Conservation (phyloP, 92 coral and sea anemone genomes). For the Porites evermanni region DNA sequence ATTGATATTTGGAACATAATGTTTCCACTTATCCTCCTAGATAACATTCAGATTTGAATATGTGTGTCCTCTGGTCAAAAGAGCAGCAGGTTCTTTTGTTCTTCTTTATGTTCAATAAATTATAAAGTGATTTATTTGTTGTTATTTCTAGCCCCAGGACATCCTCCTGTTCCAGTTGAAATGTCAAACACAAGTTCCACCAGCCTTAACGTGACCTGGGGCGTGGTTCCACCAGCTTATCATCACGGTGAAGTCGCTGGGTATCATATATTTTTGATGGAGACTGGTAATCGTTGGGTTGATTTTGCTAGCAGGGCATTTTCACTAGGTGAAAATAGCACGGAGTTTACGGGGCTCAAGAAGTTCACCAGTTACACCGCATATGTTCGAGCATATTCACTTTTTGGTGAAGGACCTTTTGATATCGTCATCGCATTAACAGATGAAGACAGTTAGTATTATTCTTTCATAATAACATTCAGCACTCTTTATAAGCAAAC, state of each 20-base stretch:
- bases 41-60: too few species aligned
- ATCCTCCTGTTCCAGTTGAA: conserved; percentile 61
- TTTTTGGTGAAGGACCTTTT: conserved; percentile 61
- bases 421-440: conserved; percentile 33
- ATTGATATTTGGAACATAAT: too few species aligned
- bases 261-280: conserved; percentile 51
- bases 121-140: neutral
- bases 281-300: neutral
- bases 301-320: neutral
- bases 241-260: conserved; percentile 74
- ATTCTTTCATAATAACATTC: neutral
- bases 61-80: neutral
- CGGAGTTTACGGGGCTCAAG: conserved; percentile 42
- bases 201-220: conserved; percentile 78
- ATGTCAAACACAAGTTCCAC: conserved; percentile 78
- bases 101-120: neutral
- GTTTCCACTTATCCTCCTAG: too few species aligned
- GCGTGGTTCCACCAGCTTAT: conserved; percentile 66
- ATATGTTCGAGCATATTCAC: conserved; percentile 59
- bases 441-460: conserved; percentile 59
- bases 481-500: too few species aligned
- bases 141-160: conserved; percentile 59
- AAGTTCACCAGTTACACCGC: conserved; percentile 59
- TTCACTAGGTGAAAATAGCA: conserved; percentile 2
- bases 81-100: neutral